Percentiles rank a stretch among this genome's conserved stretches.
Conservation (phyloP, 2,113 vertebrate genomes). For the Epinephelus moara region DNA sequence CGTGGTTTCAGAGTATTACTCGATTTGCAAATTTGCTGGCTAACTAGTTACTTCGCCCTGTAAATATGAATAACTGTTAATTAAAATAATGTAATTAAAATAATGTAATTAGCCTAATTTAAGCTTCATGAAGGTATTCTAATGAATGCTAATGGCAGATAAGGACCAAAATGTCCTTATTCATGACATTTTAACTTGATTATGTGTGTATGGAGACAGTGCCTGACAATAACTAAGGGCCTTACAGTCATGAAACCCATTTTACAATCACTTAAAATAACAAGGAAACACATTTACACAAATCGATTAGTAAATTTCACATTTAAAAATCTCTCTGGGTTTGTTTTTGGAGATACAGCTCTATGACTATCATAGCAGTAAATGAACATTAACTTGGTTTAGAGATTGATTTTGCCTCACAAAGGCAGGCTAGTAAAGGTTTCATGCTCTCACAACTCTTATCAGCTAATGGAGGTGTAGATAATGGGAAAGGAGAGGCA, state of each 20-base stretch:
- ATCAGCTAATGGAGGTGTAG: conserved; percentile 79
- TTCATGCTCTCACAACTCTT: conserved; percentile 56
- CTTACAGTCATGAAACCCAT: conserved; percentile 45
- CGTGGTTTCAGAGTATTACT: not conserved
- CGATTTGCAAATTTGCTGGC: not conserved
- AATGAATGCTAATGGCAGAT: not conserved
- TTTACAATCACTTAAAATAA: conserved; percentile 56
- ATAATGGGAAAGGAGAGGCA: conserved; percentile 70
- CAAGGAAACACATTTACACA: not conserved
- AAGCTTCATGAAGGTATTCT: not conserved
- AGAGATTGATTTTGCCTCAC: conserved; percentile 25
- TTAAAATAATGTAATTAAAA: not conserved
- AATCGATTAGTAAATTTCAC: not conserved
- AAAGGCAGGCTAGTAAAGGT: conserved; percentile 9
- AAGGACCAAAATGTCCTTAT: not conserved
- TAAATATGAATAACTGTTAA: not conserved
- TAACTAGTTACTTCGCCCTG: not conserved
- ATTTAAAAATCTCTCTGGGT: not conserved
- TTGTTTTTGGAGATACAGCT: not conserved
- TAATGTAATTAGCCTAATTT: not conserved
- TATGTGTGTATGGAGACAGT: not conserved
- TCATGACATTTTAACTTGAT: not conserved
- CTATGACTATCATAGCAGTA: not conserved
- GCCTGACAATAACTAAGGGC: conserved; percentile 6
- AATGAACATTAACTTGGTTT: not conserved